A percentile compares a stretch with the other conserved stretches of the same genome.
Conservation (phyloP, 2,888 invertebrate genomes). For the Onthophagus sagittarius region DNA sequence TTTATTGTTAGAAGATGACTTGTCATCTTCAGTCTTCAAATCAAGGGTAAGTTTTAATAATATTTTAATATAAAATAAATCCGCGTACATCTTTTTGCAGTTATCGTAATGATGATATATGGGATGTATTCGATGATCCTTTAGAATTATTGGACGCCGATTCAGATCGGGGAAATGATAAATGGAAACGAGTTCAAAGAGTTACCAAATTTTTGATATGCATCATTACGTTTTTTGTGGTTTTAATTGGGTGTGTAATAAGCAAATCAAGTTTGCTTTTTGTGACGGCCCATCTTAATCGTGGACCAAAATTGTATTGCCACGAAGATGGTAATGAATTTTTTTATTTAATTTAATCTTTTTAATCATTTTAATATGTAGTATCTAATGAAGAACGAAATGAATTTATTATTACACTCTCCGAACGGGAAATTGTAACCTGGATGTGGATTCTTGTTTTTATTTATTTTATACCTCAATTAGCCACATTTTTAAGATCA, state of each 20-base stretch:
- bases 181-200: constrained; percentile 60
- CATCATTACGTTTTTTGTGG: constrained; percentile 60
- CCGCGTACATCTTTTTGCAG: neutral
- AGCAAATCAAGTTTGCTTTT: constrained; percentile 73
- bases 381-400: constrained; percentile 48
- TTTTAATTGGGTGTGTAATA: constrained; percentile 64
- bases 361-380: neutral
- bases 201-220: constrained; percentile 67
- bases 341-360: neutral
- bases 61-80: neutral
- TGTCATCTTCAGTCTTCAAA: neutral
- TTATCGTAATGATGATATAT: constrained; percentile 55
- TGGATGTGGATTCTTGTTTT: constrained; percentile 81
- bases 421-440: constrained; percentile 62
- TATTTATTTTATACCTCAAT: constrained; percentile 72
- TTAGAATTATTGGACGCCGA: constrained; percentile 65
- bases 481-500: constrained; percentile 68
- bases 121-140: constrained; percentile 77
- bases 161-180: constrained; percentile 61
- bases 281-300: constrained; percentile 63
- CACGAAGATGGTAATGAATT: constrained; percentile 46
- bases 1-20: neutral
- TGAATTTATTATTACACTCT: constrained; percentile 49
- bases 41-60: neutral
- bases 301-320: constrained; percentile 52